Conservation (phyloP, 2,888 invertebrate genomes). For the Parnassius orleans region DNA sequence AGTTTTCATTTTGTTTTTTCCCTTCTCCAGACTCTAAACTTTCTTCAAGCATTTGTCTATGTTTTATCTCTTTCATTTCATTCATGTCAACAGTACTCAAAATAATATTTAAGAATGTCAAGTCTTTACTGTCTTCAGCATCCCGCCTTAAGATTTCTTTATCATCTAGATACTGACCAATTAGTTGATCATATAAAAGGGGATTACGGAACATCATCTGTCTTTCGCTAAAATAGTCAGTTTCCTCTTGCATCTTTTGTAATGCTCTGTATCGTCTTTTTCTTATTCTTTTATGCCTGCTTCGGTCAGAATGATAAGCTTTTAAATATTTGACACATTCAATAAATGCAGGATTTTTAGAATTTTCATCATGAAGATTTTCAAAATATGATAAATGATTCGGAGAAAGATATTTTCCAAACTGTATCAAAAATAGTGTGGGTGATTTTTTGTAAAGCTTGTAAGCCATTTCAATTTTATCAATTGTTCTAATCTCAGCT, state of each 20-base stretch:
- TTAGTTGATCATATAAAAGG: conserved; percentile 91
- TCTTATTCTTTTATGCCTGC: conserved; percentile 80
- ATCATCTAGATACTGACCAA: conserved; percentile 91
- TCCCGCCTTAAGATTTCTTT: conserved; percentile 86
- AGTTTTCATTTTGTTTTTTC: not conserved
- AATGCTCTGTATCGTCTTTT: conserved; percentile 93
- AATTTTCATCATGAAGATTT: conserved; percentile 73
- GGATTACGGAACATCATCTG: conserved; percentile 97
- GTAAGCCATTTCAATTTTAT: conserved; percentile 86
- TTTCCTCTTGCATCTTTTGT: conserved; percentile 84
- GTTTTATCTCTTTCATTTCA: conserved; percentile 82
- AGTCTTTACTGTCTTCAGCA: conserved; percentile 76
- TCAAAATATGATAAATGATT: conserved; percentile 88
- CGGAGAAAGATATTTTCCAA: conserved; percentile 85
- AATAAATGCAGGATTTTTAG: conserved; percentile 45
- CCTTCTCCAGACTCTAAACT: conserved; percentile 57
- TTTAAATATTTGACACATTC: conserved; percentile 84
- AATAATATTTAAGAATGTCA: conserved; percentile 87
- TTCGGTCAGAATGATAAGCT: conserved; percentile 75
- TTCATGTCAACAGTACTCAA: conserved; percentile 90
- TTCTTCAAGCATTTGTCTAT: conserved; percentile 83
- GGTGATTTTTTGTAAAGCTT: conserved; percentile 84
- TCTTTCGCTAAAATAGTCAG: conserved; percentile 92
- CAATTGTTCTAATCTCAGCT: conserved; percentile 84
- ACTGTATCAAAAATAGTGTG: conserved; percentile 87